Base-by-base conservation (phyloP, 1,140 invertebrate species). In the Nephila pilipes region DNA sequence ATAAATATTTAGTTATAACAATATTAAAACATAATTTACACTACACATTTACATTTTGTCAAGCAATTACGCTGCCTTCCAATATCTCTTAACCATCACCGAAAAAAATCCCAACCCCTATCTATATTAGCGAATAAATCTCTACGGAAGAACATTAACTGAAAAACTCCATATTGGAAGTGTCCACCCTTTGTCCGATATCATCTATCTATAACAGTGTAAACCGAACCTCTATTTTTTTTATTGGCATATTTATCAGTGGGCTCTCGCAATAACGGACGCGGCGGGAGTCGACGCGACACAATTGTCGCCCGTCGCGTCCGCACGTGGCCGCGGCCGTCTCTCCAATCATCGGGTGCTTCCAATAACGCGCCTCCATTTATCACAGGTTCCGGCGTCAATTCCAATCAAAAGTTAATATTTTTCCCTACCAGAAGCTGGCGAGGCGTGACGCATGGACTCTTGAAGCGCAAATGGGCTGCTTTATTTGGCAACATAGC, bases 351-450 rank as follows among this genome's bases (percentile, higher is more conserved):
- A 92, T 92, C 90, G 90, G 80, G 38, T 63, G 81, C 90, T 92
- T 92, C 90, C 90, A 92, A 92, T 92, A 92, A 92, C 90, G 81
- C 16, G 81, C 38, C 57, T 25, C 83, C 90, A 94, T 92, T 94
- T 92, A 91, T 94, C 90, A 92, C 88, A 36, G 25, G 93, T 58
- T 65, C 79, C 65, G 89, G 90, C 87, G 81, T 91, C 89, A 87
- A 75, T 94, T 94, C 90, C 83, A 94, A 94, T 92, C 88, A 94
- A 92, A 94, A 92, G 90, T 94, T 94, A 91, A 94, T 94, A 92
- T 91, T 94, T 94, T 90, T 90, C 57, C 69, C n/a, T 29, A 29
- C 58, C 29, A 29, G 63, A 79, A 80, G 69, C 36, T 55, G 54
- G 22, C 55, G 22, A 25, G 79, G 89, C 54, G 90, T 69, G 90